A percentile compares a stretch with the other conserved stretches of the same genome.
These are phyloP conservation scores for Pomacea maculata DNA, from an alignment of 1,140 invertebrate species.

Conservation along the genomic window DNA sequence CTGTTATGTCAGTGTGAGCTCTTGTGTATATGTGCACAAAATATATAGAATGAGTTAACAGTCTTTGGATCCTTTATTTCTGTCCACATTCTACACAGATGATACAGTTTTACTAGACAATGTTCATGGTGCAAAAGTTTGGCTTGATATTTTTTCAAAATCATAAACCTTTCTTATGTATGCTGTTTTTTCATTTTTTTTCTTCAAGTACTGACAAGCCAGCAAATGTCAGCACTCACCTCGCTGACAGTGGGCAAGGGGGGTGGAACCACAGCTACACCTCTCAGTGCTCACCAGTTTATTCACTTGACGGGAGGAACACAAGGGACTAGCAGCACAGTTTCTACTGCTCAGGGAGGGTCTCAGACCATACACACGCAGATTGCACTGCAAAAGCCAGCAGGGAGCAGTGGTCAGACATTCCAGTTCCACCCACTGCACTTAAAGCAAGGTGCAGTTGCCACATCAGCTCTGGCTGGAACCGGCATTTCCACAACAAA, in stretches of 20 bases:
- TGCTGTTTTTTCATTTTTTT: conserved; percentile 7
- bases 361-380: conserved; percentile 24
- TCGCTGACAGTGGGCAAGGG: conserved; percentile 38
- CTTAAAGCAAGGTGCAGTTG: conserved; percentile 72
- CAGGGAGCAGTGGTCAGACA: conserved; percentile 30
- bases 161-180: not conserved
- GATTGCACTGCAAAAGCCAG: conserved; percentile 42
- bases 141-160: not conserved
- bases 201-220: conserved; percentile 23
- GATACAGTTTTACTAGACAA: not conserved
- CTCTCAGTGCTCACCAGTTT: conserved; percentile 45
- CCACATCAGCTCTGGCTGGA: conserved; percentile 68
- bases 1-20: no score
- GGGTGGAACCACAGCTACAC: conserved; percentile 25
- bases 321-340: conserved; percentile 23
- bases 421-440: conserved; percentile 60
- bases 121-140: not conserved
- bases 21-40: no score
- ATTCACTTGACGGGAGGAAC: conserved; percentile 41
- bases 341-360: conserved; percentile 31
- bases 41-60: no score
- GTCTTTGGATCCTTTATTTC: not conserved
- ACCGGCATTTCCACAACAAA: conserved; percentile 29
- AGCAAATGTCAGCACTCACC: conserved; percentile 43
- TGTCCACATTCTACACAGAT: not conserved